Base-by-base conservation (phyloP, 2,113 vertebrate species). In the Zonotrichia leucophrys region DNA sequence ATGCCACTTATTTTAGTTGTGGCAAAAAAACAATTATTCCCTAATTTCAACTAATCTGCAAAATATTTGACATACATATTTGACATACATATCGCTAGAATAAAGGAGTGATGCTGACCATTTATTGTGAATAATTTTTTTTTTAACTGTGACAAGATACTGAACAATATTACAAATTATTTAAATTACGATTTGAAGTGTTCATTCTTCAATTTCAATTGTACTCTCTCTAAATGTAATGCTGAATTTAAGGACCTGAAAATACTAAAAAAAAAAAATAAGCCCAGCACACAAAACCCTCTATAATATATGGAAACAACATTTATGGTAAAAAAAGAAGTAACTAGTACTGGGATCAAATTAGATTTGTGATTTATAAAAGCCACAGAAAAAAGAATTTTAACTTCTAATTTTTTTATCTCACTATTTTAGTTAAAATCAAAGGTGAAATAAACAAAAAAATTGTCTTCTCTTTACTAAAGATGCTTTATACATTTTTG, bases 211-310 rank as follows among this genome's bases (percentile, higher is more conserved):
- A 50, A 37, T 81, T 70, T 89, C 24, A n/a, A 1, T 58, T 75
- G 25, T 47, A 55, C 1, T 64, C 6, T 5, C 7, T 73, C 33
- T 2, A 3, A 70, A 15, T 30, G 22, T 19, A 66, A 74, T 59
- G 31, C 1, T 70, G 47, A 83, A 86, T 46, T 66, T 63, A 60
- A 83, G 27, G 22, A 73, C 6, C 4, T 55, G 47, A 74, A 89
- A 62, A 47, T 1, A 37, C 31, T 19, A 16, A 41, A 35, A 39
- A 52, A n/a, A 27, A 19, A 3, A 46, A 19, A 31, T 17, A 42
- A 28, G 4, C 1, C 3, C 23, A 21, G 8, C 23, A 39, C 4
- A 63, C 12, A 56, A 70, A 69, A 2, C 1, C 2, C 21, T 69
- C 31, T 60, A 42, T 23, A n/a, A 31, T 27, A 52, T 35, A 63